Evolutionary conservation across 2,113 vertebrate genomes (phyloP).

Genomic region (Pseudopipra pipra): DNA sequence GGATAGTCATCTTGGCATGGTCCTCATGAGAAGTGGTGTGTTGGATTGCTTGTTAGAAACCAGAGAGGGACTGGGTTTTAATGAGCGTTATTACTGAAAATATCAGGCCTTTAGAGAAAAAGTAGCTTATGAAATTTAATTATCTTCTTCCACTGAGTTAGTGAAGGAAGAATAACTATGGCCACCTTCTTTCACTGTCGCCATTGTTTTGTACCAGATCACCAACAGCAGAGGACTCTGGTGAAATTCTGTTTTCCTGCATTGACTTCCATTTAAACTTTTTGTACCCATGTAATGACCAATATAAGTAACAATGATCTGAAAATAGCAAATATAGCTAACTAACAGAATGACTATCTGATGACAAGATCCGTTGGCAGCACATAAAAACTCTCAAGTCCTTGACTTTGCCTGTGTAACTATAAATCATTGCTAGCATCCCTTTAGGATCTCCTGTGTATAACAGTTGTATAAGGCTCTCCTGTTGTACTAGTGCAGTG

Average conservation of each 20-base stretch:
- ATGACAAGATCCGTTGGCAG: not conserved
- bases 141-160: not conserved
- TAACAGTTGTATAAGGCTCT: not conserved
- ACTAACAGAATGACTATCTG: not conserved
- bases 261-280: not conserved
- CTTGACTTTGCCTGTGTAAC: not conserved
- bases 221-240: not conserved
- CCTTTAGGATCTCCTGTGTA: not conserved
- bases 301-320: not conserved
- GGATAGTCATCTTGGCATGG: accelerated
- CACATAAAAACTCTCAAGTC: not conserved
- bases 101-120: not conserved
- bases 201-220: not conserved
- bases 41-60: not conserved
- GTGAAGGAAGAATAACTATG: not conserved
- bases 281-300: not conserved
- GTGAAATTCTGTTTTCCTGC: not conserved
- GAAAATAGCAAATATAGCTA: not conserved
- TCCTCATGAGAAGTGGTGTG: accelerated
- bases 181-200: accelerated
- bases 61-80: not conserved
- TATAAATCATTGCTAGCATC: not conserved
- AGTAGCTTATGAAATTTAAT: not conserved
- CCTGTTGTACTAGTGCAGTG: not conserved
- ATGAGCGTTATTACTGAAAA: not conserved